Base-by-base conservation (phyloP, 2,113 vertebrate species). In the Talpa occidentalis region DNA sequence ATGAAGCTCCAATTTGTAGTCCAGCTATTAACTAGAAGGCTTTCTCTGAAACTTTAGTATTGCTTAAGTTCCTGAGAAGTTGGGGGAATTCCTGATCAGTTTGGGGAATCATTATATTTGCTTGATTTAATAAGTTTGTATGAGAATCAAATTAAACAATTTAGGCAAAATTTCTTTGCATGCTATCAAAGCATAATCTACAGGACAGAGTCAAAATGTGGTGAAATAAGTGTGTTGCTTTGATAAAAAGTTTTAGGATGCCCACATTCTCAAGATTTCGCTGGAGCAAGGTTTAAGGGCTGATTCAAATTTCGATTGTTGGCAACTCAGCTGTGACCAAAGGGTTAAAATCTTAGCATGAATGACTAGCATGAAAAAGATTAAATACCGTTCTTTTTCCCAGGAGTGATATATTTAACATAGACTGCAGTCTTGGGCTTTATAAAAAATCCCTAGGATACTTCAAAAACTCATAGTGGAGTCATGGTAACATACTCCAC, bases 271-370 rank as follows among this genome's bases (percentile, higher is more conserved):
- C 11, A 5, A 15, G 30, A 32, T 2, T n/a, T 6, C 67, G 64
- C 15, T 26, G 14, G 2, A 0, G 2, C 3, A 64, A 10, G 26
- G 16, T 7, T 17, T 56, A 47, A 17, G 5, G 35, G 17, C 2
- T 0, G 30, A 2, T 19, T 72, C 4, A 30, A 37, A 80, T 37
- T 12, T 52, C 3, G 69, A 26, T 59, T 77, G 62, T 40, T 37
- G 21, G 66, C 66, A 84, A 47, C 30, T 79, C 17, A 42, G 66
- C 70, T 76, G 42, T 83, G 35, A 64, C 28, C 40, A 26, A 83
- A 72, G 24, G 7, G 74, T 86, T 82, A 81, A 49, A 52, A 52
- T 54, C 42, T 62, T 80, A 76, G 93, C 32, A 40, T 69, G 26
- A 32, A 59, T 17, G 19, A 67, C 14, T 77, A 54, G 19, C 30